Evolutionary conservation across 2,888 invertebrate genomes (phyloP), one percentile per base, ranked within the genome.

Genomic region (Eupelmus urozonus): DNA sequence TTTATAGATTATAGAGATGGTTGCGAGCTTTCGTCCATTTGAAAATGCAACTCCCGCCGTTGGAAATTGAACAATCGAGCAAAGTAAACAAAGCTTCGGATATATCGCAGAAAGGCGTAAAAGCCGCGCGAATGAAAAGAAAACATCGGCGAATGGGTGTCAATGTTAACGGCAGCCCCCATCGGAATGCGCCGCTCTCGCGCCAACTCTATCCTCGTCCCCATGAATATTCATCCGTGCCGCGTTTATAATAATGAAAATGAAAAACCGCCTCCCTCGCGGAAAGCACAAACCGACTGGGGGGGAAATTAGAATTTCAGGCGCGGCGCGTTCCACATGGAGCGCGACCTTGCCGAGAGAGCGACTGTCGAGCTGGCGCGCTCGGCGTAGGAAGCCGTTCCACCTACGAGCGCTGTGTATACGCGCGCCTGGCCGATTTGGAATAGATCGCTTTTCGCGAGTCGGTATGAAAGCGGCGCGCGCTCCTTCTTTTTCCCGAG

Each of bases 371-470:
- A 18, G n/a, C 25, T 40, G 20, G 2, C 20, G 40, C 62, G 7
- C 4, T 34, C 2, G 63, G 82, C 79, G 85, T 85, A 81, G 85
- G 85, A 85, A 85, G 85, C 69, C 45, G 83, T 83, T 79, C 82
- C 83, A 81, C 85, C 85, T 83, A 85, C 85, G 82, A 82, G 78
- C 34, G 16, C 29, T 62, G 59, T 23, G 59, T 34, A 34, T 34
- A 45, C 49, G 66, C 55, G 45, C 45, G 45, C 2, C 25, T 5
- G n/a, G 69, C 55, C 62, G 63, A 57, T 55, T 57, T 18, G 9
- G n/a, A 40, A 23, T 66, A 57, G 42, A n/a, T 42, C 18, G 27
- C 9, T 20, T 53, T 20, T 53, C 4, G 3, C 53, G 20, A 13
- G 49, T 49, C 16, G 49, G n/a, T 2, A n/a, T n/a, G 18, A 34